A percentile compares a stretch with the other conserved stretches of the same genome.
Evolutionary conservation across 2,888 invertebrate genomes (phyloP).

Genomic region (Habrosyne pyritoides): DNA sequence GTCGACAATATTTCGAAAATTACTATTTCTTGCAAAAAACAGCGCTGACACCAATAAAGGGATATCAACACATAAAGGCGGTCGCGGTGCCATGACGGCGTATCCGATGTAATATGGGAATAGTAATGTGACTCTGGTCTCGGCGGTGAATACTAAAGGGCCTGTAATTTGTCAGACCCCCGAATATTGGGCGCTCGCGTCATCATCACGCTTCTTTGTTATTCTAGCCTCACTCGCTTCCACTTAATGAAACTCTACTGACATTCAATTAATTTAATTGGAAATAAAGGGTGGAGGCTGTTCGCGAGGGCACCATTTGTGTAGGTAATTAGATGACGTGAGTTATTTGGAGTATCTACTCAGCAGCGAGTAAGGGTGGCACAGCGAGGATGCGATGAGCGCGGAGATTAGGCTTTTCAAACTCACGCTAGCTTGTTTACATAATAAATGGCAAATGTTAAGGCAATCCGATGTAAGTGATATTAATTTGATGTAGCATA

Average conservation of each 20-base stretch:
- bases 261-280: constrained; percentile 58
- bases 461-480: constrained; percentile 67
- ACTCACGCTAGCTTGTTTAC: constrained; percentile 43
- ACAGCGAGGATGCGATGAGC: neutral
- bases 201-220: constrained; percentile 54
- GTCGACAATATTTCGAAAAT: constrained; percentile 13
- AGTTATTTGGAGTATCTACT: constrained; percentile 19
- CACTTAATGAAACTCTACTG: constrained; percentile 55
- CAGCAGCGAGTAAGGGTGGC: neutral
- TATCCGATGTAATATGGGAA: constrained; percentile 27
- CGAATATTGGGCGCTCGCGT: constrained; percentile 48
- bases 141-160: constrained; percentile 48
- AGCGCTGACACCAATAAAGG: constrained; percentile 23
- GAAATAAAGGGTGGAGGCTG: constrained; percentile 39
- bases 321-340: constrained; percentile 24
- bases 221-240: constrained; percentile 44
- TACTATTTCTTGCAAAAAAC: constrained; percentile 10
- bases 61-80: constrained; percentile 20
- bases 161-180: constrained; percentile 58
- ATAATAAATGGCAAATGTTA: constrained; percentile 65
- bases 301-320: constrained; percentile 25
- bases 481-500: constrained; percentile 71
- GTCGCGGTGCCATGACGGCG: constrained; percentile 11
- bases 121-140: constrained; percentile 30
- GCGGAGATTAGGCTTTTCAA: constrained; percentile 13